Conservation (phyloP, 2,113 vertebrate species). For the Daboia siamensis region DNA sequence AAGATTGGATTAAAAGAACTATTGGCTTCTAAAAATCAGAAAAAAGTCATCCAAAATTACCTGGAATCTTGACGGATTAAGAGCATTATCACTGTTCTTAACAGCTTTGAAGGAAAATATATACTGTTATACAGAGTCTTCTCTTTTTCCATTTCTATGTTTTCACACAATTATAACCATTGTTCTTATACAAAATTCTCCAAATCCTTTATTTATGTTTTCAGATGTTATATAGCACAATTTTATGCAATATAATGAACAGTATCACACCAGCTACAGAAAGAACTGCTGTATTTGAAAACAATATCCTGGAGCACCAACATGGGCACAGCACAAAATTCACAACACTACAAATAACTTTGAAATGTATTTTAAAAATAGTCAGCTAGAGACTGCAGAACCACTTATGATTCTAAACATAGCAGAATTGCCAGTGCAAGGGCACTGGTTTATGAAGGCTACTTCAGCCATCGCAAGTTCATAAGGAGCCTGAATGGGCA, state of each 20-base stretch:
- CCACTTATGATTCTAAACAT: conserved; percentile 39
- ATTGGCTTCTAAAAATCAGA: neutral
- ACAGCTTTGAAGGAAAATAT: neutral
- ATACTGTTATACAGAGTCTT: neutral
- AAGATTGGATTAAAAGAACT: neutral
- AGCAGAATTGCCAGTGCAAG: conserved; percentile 53
- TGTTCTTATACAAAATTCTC: conserved; percentile 69
- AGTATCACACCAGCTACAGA: conserved; percentile 64
- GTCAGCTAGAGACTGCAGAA: conserved; percentile 57
- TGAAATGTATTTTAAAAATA: conserved; percentile 51
- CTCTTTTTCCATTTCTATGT: neutral
- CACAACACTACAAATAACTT: conserved; percentile 66
- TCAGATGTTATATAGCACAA: conserved; percentile 42
- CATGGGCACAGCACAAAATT: conserved; percentile 56
- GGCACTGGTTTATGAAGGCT: conserved; percentile 64
- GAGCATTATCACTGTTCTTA: neutral
- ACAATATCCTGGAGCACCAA: conserved; percentile 65
- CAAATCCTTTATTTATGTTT: conserved; percentile 73
- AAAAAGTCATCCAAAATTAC: neutral
- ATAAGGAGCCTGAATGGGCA: conserved; percentile 41
- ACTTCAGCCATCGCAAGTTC: conserved; percentile 52
- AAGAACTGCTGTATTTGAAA: conserved; percentile 59
- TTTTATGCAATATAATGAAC: conserved; percentile 64
- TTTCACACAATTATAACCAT: conserved; percentile 42
- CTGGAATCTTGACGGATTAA: neutral